These are phyloP conservation scores for Cygnus buccinator DNA, from an alignment of 2,113 vertebrate species.

Conservation along the genomic window DNA sequence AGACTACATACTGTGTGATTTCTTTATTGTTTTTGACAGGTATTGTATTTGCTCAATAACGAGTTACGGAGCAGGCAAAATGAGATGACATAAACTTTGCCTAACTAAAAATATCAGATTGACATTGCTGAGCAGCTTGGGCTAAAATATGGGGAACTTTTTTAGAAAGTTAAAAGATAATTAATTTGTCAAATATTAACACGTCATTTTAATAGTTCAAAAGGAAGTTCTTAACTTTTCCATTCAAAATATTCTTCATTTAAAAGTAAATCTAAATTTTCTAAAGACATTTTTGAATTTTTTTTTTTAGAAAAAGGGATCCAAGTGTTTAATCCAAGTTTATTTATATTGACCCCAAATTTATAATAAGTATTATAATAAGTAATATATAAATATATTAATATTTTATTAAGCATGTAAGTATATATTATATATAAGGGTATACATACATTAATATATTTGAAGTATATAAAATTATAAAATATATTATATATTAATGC, in stretches of 20 bases:
- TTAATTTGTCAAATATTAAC: neutral
- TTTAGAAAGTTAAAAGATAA: neutral
- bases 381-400: too few species aligned
- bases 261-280: neutral
- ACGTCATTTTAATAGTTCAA: neutral
- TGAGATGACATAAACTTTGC: neutral
- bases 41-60: neutral
- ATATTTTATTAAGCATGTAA: too few species aligned
- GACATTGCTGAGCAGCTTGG: neutral
- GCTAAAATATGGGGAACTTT: neutral
- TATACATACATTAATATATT: too few species aligned
- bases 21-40: neutral
- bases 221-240: neutral
- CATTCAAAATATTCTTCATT: neutral
- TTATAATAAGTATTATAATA: too few species aligned
- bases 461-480: too few species aligned
- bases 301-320: neutral
- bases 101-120: neutral
- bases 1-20: accelerated
- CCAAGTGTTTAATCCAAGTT: neutral
- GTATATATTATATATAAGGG: too few species aligned
- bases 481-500: too few species aligned
- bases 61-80: neutral
- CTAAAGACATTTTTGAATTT: neutral
- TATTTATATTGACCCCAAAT: neutral